These are phyloP conservation scores for Myripristis murdjan DNA, from an alignment of 2,797 vertebrate species.

Conservation along the genomic window DNA sequence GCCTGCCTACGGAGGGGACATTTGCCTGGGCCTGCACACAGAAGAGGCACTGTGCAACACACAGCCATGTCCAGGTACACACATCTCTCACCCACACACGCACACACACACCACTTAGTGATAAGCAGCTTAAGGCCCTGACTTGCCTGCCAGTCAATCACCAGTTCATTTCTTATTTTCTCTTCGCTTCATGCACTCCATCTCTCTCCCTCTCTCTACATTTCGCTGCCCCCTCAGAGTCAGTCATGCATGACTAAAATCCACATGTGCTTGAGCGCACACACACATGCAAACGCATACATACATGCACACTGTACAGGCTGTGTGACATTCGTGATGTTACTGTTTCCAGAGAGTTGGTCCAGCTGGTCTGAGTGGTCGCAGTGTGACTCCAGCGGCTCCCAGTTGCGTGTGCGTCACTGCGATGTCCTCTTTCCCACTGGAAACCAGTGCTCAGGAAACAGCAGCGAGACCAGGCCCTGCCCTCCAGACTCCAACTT, in stretches of 20 bases:
- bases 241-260: slow-evolving; percentile 62
- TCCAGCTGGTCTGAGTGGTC: slow-evolving; percentile 96
- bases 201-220: not conserved
- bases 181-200: slow-evolving; percentile 8
- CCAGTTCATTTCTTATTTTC: slow-evolving; percentile 55
- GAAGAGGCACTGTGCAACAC: slow-evolving; percentile 97
- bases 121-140: slow-evolving; percentile 46
- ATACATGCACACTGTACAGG: slow-evolving; percentile 9
- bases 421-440: slow-evolving; percentile 93
- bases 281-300: slow-evolving; percentile 10
- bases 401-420: slow-evolving; percentile 90
- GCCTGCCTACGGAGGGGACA: slow-evolving; percentile 95
- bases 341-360: slow-evolving; percentile 91
- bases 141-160: slow-evolving; percentile 56
- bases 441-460: slow-evolving; percentile 94
- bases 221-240: slow-evolving; percentile 22
- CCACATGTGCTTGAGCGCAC: slow-evolving; percentile 26
- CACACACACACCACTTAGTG: slow-evolving; percentile 32
- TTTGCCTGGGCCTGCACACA: slow-evolving; percentile 97
- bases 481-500: slow-evolving; percentile 92
- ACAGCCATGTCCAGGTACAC: slow-evolving; percentile 92
- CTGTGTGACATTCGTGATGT: slow-evolving; percentile 53
- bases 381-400: slow-evolving; percentile 87
- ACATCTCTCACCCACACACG: slow-evolving; percentile 30
- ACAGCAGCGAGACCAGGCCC: slow-evolving; percentile 89